Percentiles rank a stretch among this genome's conserved stretches.
phyloP scores from a whole-genome alignment of 2,888 invertebrate species.

The Hirtodrosophila duncani region DNA sequence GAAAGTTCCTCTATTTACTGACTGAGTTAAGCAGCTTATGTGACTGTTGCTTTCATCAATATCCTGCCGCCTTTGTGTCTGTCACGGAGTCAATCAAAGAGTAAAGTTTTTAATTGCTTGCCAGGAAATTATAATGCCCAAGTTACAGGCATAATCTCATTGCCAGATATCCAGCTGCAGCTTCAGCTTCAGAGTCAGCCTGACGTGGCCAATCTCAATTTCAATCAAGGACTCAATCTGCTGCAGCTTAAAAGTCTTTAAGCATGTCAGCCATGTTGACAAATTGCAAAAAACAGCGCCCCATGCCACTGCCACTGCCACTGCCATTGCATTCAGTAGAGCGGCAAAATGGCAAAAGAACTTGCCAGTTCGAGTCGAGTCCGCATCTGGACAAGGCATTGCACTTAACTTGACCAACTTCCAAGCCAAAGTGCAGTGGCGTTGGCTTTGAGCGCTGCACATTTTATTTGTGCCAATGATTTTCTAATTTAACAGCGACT shows the following conservation, averaged over 20 bases:
- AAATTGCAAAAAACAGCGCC: conserved; percentile 37
- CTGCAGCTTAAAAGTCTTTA: conserved; percentile 51
- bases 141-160: conserved; percentile 27
- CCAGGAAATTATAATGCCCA: conserved; percentile 33
- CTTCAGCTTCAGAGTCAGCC: neutral
- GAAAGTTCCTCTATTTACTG: too few species aligned
- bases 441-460: conserved; percentile 35
- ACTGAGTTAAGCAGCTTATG: too few species aligned
- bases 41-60: too few species aligned
- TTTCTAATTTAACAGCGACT: conserved; percentile 58
- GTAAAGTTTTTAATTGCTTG: conserved; percentile 34
- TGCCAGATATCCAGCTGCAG: neutral
- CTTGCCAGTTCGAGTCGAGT: conserved; percentile 21
- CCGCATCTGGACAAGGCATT: conserved; percentile 49
- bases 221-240: conserved; percentile 34
- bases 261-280: conserved; percentile 46
- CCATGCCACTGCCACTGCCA: neutral
- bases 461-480: conserved; percentile 67
- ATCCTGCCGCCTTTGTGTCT: neutral
- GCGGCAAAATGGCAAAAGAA: conserved; percentile 51
- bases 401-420: conserved; percentile 64
- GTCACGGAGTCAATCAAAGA: conserved; percentile 26
- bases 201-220: conserved; percentile 9
- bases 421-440: conserved; percentile 33
- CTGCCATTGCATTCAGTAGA: conserved; percentile 26